Evolutionary conservation across 2,113 vertebrate genomes (phyloP).

Genomic region (Zapornia atra): DNA sequence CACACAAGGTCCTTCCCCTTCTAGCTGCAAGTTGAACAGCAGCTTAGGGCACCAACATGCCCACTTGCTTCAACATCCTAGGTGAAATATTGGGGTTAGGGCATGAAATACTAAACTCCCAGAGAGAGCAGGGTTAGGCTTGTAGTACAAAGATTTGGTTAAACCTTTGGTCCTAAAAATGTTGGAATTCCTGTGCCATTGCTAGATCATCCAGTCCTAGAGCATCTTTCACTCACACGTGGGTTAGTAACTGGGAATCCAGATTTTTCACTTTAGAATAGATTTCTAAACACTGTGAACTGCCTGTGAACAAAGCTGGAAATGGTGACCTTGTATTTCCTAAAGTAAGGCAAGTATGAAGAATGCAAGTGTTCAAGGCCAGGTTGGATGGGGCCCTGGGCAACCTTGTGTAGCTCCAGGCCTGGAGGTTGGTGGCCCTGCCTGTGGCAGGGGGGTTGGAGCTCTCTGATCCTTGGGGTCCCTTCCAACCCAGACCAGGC

Average conservation of each 20-base stretch:
- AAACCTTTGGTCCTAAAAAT: background rate
- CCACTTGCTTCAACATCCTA: background rate
- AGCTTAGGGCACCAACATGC: background rate
- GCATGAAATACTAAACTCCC: background rate
- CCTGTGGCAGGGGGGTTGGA: too few relatives aligned
- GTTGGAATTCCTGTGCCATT: background rate
- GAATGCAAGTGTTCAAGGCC: background rate
- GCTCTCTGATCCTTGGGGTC: too few relatives aligned
- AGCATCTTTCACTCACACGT: accelerated
- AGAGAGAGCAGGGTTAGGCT: background rate
- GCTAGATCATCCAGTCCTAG: background rate
- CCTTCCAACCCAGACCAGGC: too few relatives aligned
- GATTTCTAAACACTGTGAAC: background rate
- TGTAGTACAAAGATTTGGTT: background rate
- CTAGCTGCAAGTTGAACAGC: background rate
- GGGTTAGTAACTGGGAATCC: background rate
- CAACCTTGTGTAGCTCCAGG: too few relatives aligned
- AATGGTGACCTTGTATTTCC: background rate
- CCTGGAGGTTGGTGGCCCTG: too few relatives aligned
- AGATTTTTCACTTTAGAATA: background rate
- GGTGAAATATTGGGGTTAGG: background rate
- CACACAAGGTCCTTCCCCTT: background rate
- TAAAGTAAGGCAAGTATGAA: background rate
- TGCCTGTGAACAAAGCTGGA: background rate
- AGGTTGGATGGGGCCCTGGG: too few relatives aligned